Evolutionary conservation across 2,888 invertebrate species (phyloP), one percentile per base, ranked within the genome.

Genomic region (Noctuana brunneofusca): DNA sequence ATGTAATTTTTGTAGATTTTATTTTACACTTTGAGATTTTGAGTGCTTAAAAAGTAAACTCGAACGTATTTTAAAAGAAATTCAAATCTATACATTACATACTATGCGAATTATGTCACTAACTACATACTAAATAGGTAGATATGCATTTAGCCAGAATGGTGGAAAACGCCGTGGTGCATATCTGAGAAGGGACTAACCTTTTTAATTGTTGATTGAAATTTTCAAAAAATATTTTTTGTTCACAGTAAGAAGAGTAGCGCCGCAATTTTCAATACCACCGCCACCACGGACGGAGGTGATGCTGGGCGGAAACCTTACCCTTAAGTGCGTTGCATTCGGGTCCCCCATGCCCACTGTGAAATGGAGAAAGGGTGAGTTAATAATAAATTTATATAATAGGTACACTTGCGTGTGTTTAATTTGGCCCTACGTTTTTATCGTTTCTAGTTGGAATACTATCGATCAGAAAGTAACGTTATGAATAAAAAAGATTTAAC

Each of bases 301-400:
- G 58, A 97, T 97, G 94, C 93, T 98, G 55, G 98, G 98, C 12
- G 96, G 96, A 0, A 96, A 96, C 79, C 92, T 99, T 71, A 99
- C 97, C 83, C 92, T 99, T 69, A 98, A 98, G 63, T 99, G 99
- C 85, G 98, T 98, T 60, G 99, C 99, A 9, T 97, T 97, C 30
- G 99, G 99, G 18, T 97, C 99, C 0, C 99, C 99, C 5, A 98
- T 99, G 98, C 99, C 99, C 1, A 96, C 95, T 74, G 98, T 99
- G 59, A 98, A 97, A 87, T 97, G 97, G 97, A 94, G 96, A 71
- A 96, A 96, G 90, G 97, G 94, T 93, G 74, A 59, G 63, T 41
- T 20, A 18, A 5, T 18, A n/a, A 35, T 12, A 11, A 35, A 11
- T 35, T n/a, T n/a, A n/a, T n/a, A n/a, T n/a, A n/a, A n/a, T n/a